Conservation (phyloP, 2,113 vertebrate genomes). For the Dermatemys mawii region DNA sequence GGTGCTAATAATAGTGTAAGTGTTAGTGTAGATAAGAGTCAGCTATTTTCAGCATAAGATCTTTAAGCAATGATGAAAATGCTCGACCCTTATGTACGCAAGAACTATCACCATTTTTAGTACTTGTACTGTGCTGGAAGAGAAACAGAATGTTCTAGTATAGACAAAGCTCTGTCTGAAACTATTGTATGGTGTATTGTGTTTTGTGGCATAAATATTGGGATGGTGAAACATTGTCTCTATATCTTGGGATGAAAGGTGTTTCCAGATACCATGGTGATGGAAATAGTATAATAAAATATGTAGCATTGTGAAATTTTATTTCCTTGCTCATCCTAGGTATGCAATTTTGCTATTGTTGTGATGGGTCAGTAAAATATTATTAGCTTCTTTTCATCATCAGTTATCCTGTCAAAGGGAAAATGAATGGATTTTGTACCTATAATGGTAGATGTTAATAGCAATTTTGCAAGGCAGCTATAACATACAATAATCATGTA, state of each 20-base stretch:
- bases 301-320: not conserved
- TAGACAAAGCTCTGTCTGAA: not conserved
- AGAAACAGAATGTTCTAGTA: not conserved
- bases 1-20: not conserved
- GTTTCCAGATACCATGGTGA: not conserved
- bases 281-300: not conserved
- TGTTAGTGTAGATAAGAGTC: not conserved
- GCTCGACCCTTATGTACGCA: not conserved
- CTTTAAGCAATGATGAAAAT: not conserved
- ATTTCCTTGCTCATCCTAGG: not conserved
- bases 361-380: not conserved
- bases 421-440: not conserved
- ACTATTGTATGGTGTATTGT: not conserved
- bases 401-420: not conserved
- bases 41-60: not conserved
- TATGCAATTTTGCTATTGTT: not conserved
- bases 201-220: not conserved
- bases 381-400: not conserved
- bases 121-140: not conserved
- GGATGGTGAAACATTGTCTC: not conserved
- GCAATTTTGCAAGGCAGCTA: not conserved
- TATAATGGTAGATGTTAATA: not conserved
- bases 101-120: not conserved
- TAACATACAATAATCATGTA: fast-evolving
- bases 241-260: not conserved